Base-by-base conservation (phyloP, 2,888 invertebrate genomes). In the Polylopha cassiicola region DNA sequence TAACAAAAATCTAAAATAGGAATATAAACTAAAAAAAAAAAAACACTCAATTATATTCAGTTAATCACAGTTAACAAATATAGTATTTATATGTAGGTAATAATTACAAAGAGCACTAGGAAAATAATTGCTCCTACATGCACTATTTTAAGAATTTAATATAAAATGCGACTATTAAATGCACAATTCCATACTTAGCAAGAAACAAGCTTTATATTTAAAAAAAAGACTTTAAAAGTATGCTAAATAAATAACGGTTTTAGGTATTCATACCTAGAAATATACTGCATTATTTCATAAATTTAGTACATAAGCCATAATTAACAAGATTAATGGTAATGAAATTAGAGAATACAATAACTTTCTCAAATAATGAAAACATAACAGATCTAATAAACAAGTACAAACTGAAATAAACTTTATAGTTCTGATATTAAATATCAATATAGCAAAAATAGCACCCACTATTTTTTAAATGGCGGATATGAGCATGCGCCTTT, bases 161-260 rank as follows among this genome's bases (percentile, higher is more conserved):
- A 15, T 15, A 36, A 51, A 47, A 50, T 48, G 44, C 47, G 38
- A 13, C 22, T 28, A 42, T 39, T 49, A 51, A 47, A 51, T 48
- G 48, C 48, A 36, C 10, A 18, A 26, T 20, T 14, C 17, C 22
- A 37, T 10, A 37, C 6, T 20, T 30, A 36, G 30, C 16, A 36
- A 41, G 20, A 15, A 14, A 20, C 28, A 13, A 10, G n/a, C 7
- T n/a, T 15, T 26, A 30, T 22, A 10, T 17, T n/a, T n/a, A n/a
- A n/a, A 13, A 26, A 33, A 33, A 13, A 33, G 17, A 21, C 21
- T 21, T 33, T 33, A 33, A 13, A 28, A 10, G 21, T 33, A 7
- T 28, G 23, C 17, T 3, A n/a, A 16, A 22, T 18, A 3, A 20
- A 15, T 29, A 34, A 29, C 29, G 20, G 10, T 23, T 23, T 20